Evolutionary conservation across 2,113 vertebrate species (phyloP).

Genomic region (Oryctolagus cuniculus): DNA sequence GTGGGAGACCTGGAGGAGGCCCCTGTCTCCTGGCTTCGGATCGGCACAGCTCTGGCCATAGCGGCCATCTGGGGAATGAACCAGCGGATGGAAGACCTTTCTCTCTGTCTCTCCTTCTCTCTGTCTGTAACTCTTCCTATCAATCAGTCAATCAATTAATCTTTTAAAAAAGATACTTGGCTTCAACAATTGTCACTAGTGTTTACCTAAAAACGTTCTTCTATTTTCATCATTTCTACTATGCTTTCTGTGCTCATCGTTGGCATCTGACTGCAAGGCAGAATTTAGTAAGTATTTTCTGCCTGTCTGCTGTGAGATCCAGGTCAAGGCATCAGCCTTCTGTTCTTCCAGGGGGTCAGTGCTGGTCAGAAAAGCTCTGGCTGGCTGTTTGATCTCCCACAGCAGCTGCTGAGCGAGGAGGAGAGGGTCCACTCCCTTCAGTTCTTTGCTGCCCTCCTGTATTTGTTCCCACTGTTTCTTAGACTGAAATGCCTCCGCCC

Average conservation of each 20-base stretch:
- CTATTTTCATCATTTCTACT: conserved; percentile 3
- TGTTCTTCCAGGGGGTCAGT: neutral
- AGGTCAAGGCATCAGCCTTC: conserved; percentile 39
- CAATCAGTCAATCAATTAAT: no score
- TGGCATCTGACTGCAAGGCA: conserved; percentile 36
- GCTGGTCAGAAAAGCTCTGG: neutral
- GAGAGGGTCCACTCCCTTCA: neutral
- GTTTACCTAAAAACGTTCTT: neutral
- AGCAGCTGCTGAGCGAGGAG: conserved; percentile 22
- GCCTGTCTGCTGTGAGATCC: conserved; percentile 8
- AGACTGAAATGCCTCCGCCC: neutral
- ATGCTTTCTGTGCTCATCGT: neutral
- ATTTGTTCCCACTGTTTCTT: conserved; percentile 39
- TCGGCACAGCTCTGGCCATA: no score
- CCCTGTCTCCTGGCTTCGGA: no score
- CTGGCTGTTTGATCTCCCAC: conserved; percentile 42
- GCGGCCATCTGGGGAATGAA: no score
- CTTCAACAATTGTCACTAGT: neutral
- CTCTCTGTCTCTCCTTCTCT: no score
- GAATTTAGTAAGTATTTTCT: conserved; percentile 43
- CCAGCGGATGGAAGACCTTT: no score
- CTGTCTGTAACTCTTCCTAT: no score
- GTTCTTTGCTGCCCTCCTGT: neutral
- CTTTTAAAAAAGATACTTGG: neutral
- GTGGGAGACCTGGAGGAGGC: no score